These are phyloP conservation scores for Hyles lineata DNA, from an alignment of 2,888 invertebrate genomes.

Conservation along the genomic window DNA sequence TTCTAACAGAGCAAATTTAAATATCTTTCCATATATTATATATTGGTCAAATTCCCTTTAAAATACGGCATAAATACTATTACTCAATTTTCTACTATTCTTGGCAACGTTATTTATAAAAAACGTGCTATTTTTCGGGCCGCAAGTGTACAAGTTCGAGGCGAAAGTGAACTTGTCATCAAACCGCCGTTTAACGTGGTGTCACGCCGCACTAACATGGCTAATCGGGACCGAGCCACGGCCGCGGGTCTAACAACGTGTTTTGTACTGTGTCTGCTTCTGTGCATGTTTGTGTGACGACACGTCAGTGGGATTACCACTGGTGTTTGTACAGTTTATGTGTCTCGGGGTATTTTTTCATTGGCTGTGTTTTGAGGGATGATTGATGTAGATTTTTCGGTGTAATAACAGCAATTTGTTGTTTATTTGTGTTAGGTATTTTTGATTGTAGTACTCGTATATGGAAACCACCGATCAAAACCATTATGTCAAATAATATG, in stretches of 20 bases:
- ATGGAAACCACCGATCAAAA: too few relatives aligned
- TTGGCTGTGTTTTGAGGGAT: not conserved
- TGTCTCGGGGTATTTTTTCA: not conserved
- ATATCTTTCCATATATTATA: too few relatives aligned
- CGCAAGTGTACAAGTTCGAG: conserved; percentile 48
- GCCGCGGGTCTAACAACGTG: conserved; percentile 54
- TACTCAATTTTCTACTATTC: not conserved
- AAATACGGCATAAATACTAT: too few relatives aligned
- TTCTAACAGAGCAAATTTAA: too few relatives aligned
- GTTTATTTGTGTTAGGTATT: too few relatives aligned
- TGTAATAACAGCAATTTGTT: too few relatives aligned
- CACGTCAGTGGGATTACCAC: conserved; percentile 45
- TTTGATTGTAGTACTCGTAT: too few relatives aligned
- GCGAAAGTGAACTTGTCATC: conserved; percentile 55
- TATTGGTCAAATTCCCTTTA: too few relatives aligned
- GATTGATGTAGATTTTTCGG: not conserved
- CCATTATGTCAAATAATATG: too few relatives aligned
- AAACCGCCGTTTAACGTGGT: conserved; percentile 41
- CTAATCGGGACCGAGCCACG: conserved; percentile 56
- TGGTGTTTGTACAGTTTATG: conserved; percentile 25
- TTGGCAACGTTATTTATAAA: not conserved
- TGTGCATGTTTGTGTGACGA: conserved; percentile 68
- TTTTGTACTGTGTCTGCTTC: conserved; percentile 68
- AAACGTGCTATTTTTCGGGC: conserved; percentile 34
- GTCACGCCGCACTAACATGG: conserved; percentile 54